These are phyloP conservation scores for Loris lydekkerianus DNA, from an alignment of 2,797 vertebrate species.

Conservation along the genomic window DNA sequence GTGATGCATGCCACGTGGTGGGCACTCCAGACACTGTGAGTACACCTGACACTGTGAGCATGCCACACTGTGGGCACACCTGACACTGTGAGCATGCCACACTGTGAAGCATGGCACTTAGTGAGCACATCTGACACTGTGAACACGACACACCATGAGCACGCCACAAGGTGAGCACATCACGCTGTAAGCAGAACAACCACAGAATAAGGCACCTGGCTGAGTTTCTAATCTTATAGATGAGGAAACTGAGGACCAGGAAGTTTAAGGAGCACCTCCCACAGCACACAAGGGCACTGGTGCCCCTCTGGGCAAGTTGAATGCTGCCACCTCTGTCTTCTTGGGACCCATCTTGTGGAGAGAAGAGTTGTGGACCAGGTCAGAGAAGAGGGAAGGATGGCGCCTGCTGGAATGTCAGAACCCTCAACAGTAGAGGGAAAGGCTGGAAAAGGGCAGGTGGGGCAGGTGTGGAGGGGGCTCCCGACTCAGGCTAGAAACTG, in stretches of 20 bases:
- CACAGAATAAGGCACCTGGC: background rate
- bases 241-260: background rate
- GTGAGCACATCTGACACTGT: too few species aligned
- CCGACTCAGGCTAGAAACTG: background rate
- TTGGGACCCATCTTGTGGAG: background rate
- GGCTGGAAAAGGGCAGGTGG: background rate
- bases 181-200: background rate
- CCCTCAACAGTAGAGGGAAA: background rate
- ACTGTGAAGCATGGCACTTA: too few species aligned
- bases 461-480: background rate
- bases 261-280: background rate
- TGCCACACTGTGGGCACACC: background rate
- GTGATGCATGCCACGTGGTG: too few species aligned
- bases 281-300: background rate
- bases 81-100: too few species aligned
- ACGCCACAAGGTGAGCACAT: too few species aligned
- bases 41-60: background rate
- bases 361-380: rapidly evolving
- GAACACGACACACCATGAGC: too few species aligned
- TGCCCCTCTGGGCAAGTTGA: too few species aligned
- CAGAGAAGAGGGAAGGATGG: background rate
- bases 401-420: too few species aligned
- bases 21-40: too few species aligned
- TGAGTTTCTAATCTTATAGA: background rate
- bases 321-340: too few species aligned